A percentile compares a stretch with the other conserved stretches of the same genome.
Conservation (phyloP, 2,113 vertebrate species). For the Lagopus muta region DNA sequence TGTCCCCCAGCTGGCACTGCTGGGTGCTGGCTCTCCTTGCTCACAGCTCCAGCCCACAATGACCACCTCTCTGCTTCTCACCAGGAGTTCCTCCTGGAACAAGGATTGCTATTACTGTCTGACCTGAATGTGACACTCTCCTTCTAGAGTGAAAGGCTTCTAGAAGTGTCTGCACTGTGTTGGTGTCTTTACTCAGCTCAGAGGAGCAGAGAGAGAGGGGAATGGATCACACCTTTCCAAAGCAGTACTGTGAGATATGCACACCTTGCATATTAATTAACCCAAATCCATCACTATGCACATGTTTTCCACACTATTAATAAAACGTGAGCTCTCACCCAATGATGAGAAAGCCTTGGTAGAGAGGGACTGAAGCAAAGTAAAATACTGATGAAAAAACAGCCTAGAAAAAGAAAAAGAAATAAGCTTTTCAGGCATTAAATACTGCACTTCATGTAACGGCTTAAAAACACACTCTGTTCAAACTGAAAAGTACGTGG, state of each 20-base stretch:
- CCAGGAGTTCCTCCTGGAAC: neutral
- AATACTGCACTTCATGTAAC: neutral
- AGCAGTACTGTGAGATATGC: neutral
- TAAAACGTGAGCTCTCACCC: conserved; percentile 83
- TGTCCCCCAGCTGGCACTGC: neutral
- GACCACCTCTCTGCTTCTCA: neutral
- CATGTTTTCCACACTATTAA: neutral
- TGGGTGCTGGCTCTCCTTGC: neutral
- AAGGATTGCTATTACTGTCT: neutral
- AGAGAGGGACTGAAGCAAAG: conserved; percentile 95
- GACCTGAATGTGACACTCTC: neutral
- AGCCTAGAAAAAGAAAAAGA: conserved; percentile 77
- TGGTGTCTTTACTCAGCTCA: neutral
- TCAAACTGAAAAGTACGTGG: neutral
- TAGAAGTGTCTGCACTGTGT: neutral
- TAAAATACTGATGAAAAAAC: conserved; percentile 98
- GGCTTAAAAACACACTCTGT: neutral
- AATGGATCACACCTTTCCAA: neutral
- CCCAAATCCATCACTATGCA: neutral
- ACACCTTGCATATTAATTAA: neutral
- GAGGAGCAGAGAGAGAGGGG: neutral
- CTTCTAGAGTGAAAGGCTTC: neutral
- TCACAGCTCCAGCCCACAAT: neutral
- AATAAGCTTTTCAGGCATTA: neutral
- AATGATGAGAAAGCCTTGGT: conserved; percentile 97